These are phyloP conservation scores for Chauna torquata DNA, from an alignment of 2,113 vertebrate genomes.

Conservation along the genomic window DNA sequence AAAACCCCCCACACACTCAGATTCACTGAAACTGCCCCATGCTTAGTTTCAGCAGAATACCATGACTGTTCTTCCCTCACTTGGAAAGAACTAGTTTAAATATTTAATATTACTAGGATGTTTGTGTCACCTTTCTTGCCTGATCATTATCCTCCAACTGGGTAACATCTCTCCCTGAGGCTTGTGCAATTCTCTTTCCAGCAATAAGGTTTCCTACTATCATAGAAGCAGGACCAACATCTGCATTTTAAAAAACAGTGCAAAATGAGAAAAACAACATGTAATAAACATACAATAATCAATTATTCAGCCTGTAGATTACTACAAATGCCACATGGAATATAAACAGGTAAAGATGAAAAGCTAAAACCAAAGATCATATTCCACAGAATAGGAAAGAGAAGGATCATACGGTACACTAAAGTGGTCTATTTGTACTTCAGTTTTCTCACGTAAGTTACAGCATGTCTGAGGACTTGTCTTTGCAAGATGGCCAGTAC, in stretches of 20 bases:
- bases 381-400: neutral
- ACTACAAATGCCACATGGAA: neutral
- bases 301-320: neutral
- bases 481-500: neutral
- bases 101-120: neutral
- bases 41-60: neutral
- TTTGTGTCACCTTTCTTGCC: conserved; percentile 83
- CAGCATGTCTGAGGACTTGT: neutral
- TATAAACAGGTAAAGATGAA: neutral
- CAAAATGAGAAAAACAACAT: neutral
- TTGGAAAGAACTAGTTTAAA: neutral
- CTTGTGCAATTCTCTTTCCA: conserved; percentile 94
- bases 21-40: neutral
- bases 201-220: conserved; percentile 95
- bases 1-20: too few species aligned
- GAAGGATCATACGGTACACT: neutral
- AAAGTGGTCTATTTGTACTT: neutral
- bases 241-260: conserved; percentile 63
- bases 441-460: neutral
- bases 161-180: conserved; percentile 89
- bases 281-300: neutral
- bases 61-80: neutral
- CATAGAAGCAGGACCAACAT: conserved; percentile 96
- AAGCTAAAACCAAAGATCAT: neutral
- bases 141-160: conserved; percentile 96